Percentiles rank a stretch among this genome's conserved stretches.
Evolutionary conservation across 2,888 invertebrate genomes (phyloP).

Genomic region (Polyommatus iphigenia): DNA sequence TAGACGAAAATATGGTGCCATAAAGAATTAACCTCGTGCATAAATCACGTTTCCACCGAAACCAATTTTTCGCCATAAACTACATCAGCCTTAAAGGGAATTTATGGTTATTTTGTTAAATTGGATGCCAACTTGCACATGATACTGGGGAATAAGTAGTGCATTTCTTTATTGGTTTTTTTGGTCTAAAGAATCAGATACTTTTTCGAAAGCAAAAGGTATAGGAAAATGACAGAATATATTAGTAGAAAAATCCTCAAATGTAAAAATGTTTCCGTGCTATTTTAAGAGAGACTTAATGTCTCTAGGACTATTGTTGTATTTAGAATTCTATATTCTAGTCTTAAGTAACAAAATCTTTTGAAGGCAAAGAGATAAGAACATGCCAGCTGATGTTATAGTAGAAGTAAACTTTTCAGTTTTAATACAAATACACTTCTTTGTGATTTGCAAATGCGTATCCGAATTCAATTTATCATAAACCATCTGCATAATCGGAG

Average conservation of each 20-base stretch:
- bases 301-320: too few species aligned
- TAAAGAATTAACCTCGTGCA: slow-evolving; percentile 21
- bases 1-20: slow-evolving; percentile 21
- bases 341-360: too few species aligned
- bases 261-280: too few species aligned
- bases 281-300: too few species aligned
- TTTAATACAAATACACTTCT: not conserved
- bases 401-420: not conserved
- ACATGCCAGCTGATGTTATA: too few species aligned
- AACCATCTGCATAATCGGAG: not conserved
- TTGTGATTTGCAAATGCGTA: not conserved
- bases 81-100: slow-evolving; percentile 18
- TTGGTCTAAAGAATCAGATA: not conserved
- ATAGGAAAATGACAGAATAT: too few species aligned
- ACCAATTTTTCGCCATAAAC: slow-evolving; percentile 33
- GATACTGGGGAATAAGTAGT: not conserved
- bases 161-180: not conserved
- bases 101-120: slow-evolving; percentile 7
- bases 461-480: not conserved
- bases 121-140: not conserved
- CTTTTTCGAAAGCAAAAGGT: too few species aligned
- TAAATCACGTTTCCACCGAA: slow-evolving; percentile 31
- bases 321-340: too few species aligned
- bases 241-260: too few species aligned
- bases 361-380: too few species aligned